A percentile compares a stretch with the other conserved stretches of the same genome.
Evolutionary conservation across 2,113 vertebrate genomes (phyloP).

Genomic region (Pterocles gutturalis): DNA sequence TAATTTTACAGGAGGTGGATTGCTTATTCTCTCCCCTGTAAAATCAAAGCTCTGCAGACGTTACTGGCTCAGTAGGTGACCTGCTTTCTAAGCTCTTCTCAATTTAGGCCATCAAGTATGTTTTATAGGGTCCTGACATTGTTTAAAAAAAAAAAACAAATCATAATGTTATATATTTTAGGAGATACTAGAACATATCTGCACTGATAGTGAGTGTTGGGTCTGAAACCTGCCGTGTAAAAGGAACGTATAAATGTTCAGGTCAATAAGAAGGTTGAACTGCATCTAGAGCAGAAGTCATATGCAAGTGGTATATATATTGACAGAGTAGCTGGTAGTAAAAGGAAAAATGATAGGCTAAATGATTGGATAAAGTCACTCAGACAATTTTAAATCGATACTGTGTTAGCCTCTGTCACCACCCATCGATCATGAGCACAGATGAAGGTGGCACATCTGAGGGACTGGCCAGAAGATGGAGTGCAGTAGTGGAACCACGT

Average conservation of each 20-base stretch:
- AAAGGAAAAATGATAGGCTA: neutral
- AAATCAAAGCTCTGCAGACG: neutral
- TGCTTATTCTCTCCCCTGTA: neutral
- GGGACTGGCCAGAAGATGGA: neutral
- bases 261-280: neutral
- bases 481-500: neutral
- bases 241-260: neutral
- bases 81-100: neutral
- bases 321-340: neutral
- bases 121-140: neutral
- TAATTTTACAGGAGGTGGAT: neutral
- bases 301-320: accelerated
- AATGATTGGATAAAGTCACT: neutral
- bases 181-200: neutral
- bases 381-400: neutral
- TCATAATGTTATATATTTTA: neutral
- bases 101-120: neutral
- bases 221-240: neutral
- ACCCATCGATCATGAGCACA: neutral
- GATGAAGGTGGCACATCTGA: neutral
- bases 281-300: neutral
- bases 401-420: neutral
- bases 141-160: neutral
- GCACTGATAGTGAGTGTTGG: neutral
- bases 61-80: neutral